Conservation (phyloP, 2,113 vertebrate species). For the Brienomyrus brachyistius region DNA sequence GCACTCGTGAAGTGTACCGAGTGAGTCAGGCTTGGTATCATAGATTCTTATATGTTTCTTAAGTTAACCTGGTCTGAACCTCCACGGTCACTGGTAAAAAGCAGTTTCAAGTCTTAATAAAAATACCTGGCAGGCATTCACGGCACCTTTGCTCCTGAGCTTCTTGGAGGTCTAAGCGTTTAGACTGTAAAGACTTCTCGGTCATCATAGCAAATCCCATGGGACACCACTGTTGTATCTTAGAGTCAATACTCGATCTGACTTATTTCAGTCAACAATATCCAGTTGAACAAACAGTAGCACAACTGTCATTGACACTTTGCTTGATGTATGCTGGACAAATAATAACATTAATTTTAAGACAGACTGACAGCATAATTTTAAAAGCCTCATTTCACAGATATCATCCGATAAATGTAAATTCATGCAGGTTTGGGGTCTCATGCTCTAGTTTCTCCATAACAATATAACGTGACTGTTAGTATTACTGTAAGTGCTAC, state of each 20-base stretch:
- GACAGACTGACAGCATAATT: background rate
- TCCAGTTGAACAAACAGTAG: background rate
- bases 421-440: background rate
- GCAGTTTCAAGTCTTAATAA: background rate
- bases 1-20: background rate
- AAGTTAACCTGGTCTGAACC: background rate
- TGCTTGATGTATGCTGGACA: background rate
- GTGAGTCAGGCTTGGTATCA: background rate
- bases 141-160: background rate
- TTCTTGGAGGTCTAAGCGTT: background rate
- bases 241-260: background rate
- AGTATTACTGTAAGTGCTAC: background rate
- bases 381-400: background rate
- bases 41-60: background rate
- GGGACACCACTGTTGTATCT: background rate
- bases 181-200: background rate
- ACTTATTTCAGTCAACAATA: background rate
- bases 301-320: background rate
- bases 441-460: background rate
- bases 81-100: background rate
- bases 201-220: background rate
- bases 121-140: background rate
- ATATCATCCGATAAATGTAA: background rate
- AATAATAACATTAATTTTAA: background rate
- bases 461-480: background rate